Conservation (phyloP, 1,140 invertebrate genomes). For the Venturia canescens region DNA sequence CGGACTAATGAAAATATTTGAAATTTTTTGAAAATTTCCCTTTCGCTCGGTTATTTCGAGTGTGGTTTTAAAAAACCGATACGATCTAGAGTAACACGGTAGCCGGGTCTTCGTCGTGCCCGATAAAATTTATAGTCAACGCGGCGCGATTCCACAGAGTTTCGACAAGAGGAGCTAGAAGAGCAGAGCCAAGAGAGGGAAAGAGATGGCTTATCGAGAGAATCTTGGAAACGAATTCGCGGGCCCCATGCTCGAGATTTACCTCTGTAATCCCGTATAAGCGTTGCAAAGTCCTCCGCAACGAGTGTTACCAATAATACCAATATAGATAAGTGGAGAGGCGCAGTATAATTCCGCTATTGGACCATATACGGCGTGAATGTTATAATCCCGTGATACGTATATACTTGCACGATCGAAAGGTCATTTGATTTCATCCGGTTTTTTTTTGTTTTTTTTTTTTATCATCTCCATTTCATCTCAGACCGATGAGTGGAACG, state of each 20-base stretch:
- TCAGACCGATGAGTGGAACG: no score
- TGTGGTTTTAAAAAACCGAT: neutral
- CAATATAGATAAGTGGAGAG: neutral
- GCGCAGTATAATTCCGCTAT: neutral
- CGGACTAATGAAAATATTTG: neutral
- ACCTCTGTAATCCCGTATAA: slow-evolving; percentile 25
- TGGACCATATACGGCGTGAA: neutral
- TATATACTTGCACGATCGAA: neutral
- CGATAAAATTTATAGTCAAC: neutral
- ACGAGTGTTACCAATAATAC: slow-evolving; percentile 21
- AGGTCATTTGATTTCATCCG: slow-evolving; percentile 1
- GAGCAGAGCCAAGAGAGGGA: neutral
- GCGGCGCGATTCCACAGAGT: neutral
- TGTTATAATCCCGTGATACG: neutral
- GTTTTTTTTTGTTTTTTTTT: neutral
- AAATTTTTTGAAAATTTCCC: neutral
- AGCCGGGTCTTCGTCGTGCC: neutral
- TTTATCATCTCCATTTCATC: no score
- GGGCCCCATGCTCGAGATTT: neutral
- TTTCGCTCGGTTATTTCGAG: no score
- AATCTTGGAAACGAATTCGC: neutral
- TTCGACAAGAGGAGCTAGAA: neutral
- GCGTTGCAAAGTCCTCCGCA: slow-evolving; percentile 22
- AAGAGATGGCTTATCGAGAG: slow-evolving; percentile 1
- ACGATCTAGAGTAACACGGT: slow-evolving; percentile 8